These are phyloP conservation scores for Choloepus didactylus DNA, from an alignment of 2,797 vertebrate genomes.

Conservation along the genomic window DNA sequence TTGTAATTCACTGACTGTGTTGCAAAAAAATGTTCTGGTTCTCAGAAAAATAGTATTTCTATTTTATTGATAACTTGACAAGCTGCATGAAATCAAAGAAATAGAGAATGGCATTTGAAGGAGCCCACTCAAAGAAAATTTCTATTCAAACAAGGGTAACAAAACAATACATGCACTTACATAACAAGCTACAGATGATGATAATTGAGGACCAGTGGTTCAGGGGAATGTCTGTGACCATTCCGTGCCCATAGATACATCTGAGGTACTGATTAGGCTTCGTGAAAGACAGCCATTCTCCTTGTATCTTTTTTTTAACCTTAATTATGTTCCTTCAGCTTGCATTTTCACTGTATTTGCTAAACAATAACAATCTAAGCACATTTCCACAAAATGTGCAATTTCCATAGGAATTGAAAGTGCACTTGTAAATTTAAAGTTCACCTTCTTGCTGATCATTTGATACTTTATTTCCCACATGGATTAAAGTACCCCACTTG, in stretches of 20 bases:
- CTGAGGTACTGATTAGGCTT: slow-evolving; percentile 86
- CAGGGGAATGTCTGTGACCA: slow-evolving; percentile 84
- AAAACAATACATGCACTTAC: slow-evolving; percentile 74
- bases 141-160: slow-evolving; percentile 77
- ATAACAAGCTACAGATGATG: slow-evolving; percentile 87
- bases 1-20: slow-evolving; percentile 64
- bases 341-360: slow-evolving; percentile 85
- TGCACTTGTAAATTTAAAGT: slow-evolving; percentile 84
- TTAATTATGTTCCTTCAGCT: slow-evolving; percentile 87
- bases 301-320: slow-evolving; percentile 83
- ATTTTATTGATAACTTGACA: slow-evolving; percentile 69
- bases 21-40: slow-evolving; percentile 27
- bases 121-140: slow-evolving; percentile 62
- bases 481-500: slow-evolving; percentile 78
- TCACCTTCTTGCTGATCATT: slow-evolving; percentile 85
- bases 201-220: slow-evolving; percentile 85
- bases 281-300: slow-evolving; percentile 83
- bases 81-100: slow-evolving; percentile 73
- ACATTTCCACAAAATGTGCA: slow-evolving; percentile 87
- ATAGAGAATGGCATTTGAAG: slow-evolving; percentile 75
- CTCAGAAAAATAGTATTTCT: slow-evolving; percentile 60
- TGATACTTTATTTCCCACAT: slow-evolving; percentile 80
- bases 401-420: slow-evolving; percentile 86
- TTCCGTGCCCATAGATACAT: slow-evolving; percentile 79
- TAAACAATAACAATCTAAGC: slow-evolving; percentile 87